Evolutionary conservation across 2,888 invertebrate genomes (phyloP).

Genomic region (Brachypalpus laphriformis): DNA sequence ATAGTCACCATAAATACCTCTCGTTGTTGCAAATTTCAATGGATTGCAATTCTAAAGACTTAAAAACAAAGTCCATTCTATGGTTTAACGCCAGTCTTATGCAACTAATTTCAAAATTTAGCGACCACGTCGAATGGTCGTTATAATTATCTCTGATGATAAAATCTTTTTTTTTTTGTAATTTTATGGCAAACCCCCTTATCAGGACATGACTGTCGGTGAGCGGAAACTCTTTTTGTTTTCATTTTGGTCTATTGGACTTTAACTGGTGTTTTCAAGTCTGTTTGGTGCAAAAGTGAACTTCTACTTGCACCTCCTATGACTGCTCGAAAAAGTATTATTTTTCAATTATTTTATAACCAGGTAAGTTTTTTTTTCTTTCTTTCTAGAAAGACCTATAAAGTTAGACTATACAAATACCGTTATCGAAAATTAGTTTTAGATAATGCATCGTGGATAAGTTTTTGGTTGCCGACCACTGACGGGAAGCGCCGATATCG

Average conservation of each 20-base stretch:
- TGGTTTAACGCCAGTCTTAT: not conserved
- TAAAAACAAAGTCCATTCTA: not conserved
- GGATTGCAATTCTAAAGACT: no score
- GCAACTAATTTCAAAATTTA: constrained; percentile 4
- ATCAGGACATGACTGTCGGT: not conserved
- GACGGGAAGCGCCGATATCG: constrained; percentile 17
- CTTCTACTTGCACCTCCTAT: not conserved
- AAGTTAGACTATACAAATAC: not conserved
- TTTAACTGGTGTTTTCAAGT: not conserved
- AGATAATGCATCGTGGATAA: constrained; percentile 27
- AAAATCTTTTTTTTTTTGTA: not conserved
- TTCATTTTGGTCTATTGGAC: not conserved
- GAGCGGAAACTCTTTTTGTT: not conserved
- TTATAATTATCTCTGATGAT: constrained; percentile 9
- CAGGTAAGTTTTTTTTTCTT: not conserved
- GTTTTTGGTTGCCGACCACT: not conserved
- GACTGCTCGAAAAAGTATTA: not conserved
- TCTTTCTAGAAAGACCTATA: not conserved
- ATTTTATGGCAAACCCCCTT: constrained; percentile 18
- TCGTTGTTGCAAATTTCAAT: no score
- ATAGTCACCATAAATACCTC: no score
- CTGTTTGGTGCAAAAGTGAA: not conserved
- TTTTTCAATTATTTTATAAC: not conserved
- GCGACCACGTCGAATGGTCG: not conserved
- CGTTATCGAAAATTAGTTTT: constrained; percentile 2